Percentiles rank a stretch among this genome's conserved stretches.
These are phyloP conservation scores for Aphodius granarius DNA, from an alignment of 2,888 invertebrate genomes.

Conservation along the genomic window DNA sequence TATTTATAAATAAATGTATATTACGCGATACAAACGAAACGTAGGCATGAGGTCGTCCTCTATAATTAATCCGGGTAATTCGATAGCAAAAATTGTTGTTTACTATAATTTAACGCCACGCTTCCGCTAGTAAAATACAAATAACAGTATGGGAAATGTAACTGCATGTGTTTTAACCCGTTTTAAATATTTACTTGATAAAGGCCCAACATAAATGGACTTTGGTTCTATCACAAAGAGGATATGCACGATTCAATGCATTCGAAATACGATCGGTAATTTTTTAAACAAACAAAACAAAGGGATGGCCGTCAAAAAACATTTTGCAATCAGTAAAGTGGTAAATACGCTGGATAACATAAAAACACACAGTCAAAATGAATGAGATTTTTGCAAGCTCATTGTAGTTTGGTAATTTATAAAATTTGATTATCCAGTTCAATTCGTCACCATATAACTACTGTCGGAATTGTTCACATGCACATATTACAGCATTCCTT, in stretches of 20 bases:
- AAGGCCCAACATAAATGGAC: background rate
- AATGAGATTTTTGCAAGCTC: too few species aligned
- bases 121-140: background rate
- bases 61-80: background rate
- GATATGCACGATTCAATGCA: background rate
- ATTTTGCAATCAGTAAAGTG: too few species aligned
- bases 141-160: background rate
- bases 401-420: too few species aligned
- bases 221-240: background rate
- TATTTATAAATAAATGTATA: background rate
- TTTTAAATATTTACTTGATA: background rate
- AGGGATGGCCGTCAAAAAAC: background rate
- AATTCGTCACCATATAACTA: too few species aligned
- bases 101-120: background rate
- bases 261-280: background rate
- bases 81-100: background rate
- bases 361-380: too few species aligned
- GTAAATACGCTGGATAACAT: too few species aligned
- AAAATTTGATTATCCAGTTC: too few species aligned
- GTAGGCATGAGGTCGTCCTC: background rate
- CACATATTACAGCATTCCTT: too few species aligned
- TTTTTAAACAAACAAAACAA: background rate
- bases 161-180: background rate
- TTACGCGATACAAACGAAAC: background rate
- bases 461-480: too few species aligned